These are phyloP conservation scores for Pseudobourletiella spinata DNA, from an alignment of 1,140 invertebrate species.

Conservation along the genomic window DNA sequence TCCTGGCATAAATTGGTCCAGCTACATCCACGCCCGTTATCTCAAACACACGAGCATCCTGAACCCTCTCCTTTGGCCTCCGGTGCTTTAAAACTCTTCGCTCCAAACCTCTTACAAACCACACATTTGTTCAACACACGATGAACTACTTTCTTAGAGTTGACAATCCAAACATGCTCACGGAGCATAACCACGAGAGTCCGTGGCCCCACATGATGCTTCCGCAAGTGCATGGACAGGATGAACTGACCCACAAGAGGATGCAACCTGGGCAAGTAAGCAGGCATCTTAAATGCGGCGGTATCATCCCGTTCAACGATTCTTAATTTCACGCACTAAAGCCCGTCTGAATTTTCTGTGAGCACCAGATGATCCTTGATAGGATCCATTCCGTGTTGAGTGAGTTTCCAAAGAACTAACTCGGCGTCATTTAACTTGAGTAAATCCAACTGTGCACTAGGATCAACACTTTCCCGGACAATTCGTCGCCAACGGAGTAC, in stretches of 20 bases:
- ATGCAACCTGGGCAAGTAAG: background rate
- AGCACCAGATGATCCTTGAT: too few relatives aligned
- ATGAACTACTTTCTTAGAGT: constrained; percentile 3
- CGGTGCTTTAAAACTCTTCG: background rate
- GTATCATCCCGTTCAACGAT: background rate
- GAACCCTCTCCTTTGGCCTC: constrained; percentile 34
- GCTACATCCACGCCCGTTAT: constrained; percentile 39
- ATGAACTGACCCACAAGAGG: background rate
- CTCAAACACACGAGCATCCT: constrained; percentile 38
- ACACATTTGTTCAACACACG: background rate
- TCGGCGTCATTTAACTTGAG: background rate
- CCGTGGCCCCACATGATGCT: constrained; percentile 22
- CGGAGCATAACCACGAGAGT: constrained; percentile 17
- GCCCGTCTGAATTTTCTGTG: background rate
- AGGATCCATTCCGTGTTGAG: too few relatives aligned
- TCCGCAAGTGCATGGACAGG: background rate
- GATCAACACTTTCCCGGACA: background rate
- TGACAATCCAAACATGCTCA: constrained; percentile 38
- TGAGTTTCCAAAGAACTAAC: background rate
- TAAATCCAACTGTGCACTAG: background rate
- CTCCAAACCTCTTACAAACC: background rate
- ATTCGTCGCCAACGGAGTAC: background rate
- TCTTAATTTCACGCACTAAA: background rate
- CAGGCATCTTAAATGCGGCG: background rate
- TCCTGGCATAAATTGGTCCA: constrained; percentile 37